Evolutionary conservation across 35 echinoderm and acorn worm genomes (phyloP), one percentile per base, ranked within the genome.

Genomic region (Acanthaster planci): DNA sequence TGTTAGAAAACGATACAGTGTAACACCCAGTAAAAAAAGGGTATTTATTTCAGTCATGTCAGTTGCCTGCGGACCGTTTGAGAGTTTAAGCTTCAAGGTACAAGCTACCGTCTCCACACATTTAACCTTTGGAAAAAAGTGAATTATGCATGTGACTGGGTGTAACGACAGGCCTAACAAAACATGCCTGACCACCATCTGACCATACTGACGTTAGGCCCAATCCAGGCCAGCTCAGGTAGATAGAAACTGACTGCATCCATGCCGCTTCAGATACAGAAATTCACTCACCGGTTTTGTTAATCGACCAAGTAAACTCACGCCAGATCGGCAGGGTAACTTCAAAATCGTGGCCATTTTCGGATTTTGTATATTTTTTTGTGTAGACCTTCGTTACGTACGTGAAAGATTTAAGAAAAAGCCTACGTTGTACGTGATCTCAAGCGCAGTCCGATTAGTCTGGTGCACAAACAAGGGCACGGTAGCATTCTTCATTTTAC

Each of bases 281-380:
- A 34, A 12, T 31, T 12, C 34, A 72, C 64, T 72, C 30, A 72
- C 64, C 64, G 64, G 30, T 72, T 72, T 72, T 8, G 64, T 12
- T 0, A 31, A 67, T 21, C 23, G 21, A 27, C n/a, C 30, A 72
- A 72, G 26, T 72, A 72, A 72, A 36, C 30, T 72, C 14, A 34
- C 64, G 30, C 23, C 7, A 34, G 64, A 72, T 26, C 64, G 64
- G 34, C 64, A 34, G 23, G 64, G 64, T 72, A 72, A 72, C 30
- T 29, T 72, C 64, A 72, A 29, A 72, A 72, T 19, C 64, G 64
- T 27, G 30, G 64, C 64, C 64, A 72, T 72, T 72, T 14, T 72
- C 42, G 42, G 12, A 47, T 6, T 47, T 47, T 47, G 42, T 47
- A 47, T 47, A 6, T 12, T 47, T 4, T 12, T 6, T 12, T 47